Conservation (phyloP, 2,797 vertebrate species). For the Pipistrellus nathusii region DNA sequence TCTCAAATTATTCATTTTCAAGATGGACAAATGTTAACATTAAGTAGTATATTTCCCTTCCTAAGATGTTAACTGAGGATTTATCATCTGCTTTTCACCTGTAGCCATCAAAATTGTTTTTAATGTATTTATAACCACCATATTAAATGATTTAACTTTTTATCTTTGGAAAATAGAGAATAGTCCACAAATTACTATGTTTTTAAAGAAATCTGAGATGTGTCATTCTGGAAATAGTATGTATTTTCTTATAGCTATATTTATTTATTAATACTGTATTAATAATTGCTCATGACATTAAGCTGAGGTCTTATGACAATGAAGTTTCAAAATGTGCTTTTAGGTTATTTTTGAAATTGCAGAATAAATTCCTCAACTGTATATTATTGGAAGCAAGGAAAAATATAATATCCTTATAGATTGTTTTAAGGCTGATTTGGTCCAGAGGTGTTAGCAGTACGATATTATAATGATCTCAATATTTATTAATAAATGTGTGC, state of each 20-base stretch:
- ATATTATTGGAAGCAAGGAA: neutral
- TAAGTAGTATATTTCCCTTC: neutral
- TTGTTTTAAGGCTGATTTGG: neutral
- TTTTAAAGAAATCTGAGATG: neutral
- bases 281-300: neutral
- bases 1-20: slow-evolving; percentile 2
- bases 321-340: slow-evolving; percentile 23
- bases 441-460: neutral
- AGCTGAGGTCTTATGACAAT: neutral
- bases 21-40: neutral
- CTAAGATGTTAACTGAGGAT: neutral
- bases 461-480: neutral
- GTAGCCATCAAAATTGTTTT: neutral
- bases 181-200: neutral
- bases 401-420: neutral
- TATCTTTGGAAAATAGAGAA: neutral
- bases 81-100: neutral
- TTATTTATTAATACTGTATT: neutral
- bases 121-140: neutral
- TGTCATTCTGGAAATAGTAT: neutral
- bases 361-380: slow-evolving; percentile 16
- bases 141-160: neutral
- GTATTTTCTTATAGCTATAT: neutral
- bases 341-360: neutral
- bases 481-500: slow-evolving; percentile 21